A percentile compares a stretch with the other conserved stretches of the same genome.
These are phyloP conservation scores for Scartelaos histophorus DNA, from an alignment of 2,113 vertebrate genomes.

Conservation along the genomic window DNA sequence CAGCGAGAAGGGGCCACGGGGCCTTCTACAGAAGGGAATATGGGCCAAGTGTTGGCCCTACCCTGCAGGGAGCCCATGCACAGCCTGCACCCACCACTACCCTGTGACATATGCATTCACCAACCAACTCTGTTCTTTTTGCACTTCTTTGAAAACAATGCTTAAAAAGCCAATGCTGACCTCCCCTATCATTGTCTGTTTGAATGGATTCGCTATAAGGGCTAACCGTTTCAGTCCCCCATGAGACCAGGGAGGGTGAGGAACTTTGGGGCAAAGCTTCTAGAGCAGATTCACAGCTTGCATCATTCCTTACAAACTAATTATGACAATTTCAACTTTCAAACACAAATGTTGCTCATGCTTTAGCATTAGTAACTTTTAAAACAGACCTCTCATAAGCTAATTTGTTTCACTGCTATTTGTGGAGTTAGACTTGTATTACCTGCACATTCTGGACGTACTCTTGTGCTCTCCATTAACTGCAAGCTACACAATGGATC, in stretches of 20 bases:
- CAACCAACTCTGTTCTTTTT: constrained; percentile 35
- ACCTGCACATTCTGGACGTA: constrained; percentile 37
- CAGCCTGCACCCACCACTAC: constrained; percentile 64
- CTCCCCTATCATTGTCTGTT: constrained; percentile 27
- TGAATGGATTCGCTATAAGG: constrained; percentile 35
- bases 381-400: constrained; percentile 58
- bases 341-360: constrained; percentile 65
- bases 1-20: constrained; percentile 47
- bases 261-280: constrained; percentile 75
- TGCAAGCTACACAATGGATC: constrained; percentile 49
- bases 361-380: constrained; percentile 67
- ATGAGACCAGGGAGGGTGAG: constrained; percentile 52
- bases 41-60: constrained; percentile 67
- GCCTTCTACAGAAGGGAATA: constrained; percentile 59
- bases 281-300: constrained; percentile 73
- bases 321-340: constrained; percentile 54
- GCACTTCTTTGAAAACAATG: constrained; percentile 28
- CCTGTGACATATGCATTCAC: constrained; percentile 44
- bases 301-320: constrained; percentile 60
- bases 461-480: constrained; percentile 51
- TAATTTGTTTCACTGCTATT: constrained; percentile 57
- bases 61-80: constrained; percentile 71
- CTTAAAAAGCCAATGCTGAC: constrained; percentile 39
- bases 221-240: constrained; percentile 63
- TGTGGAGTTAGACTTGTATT: constrained; percentile 49